phyloP scores from a whole-genome alignment of 2,888 invertebrate genomes.

The Pachymerium ferrugineum region DNA sequence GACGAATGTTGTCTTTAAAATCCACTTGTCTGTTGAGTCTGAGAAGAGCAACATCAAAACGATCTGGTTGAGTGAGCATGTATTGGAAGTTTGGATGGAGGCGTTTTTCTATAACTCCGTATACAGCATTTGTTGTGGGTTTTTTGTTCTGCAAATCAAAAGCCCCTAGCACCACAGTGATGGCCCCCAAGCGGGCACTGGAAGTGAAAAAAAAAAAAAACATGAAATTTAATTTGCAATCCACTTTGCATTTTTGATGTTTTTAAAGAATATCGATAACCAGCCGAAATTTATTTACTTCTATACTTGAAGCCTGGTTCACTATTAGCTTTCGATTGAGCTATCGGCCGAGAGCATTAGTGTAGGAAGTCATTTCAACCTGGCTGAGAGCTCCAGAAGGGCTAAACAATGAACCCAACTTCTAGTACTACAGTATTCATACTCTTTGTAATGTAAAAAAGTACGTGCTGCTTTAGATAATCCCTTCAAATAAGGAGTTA shows the following conservation, averaged over 20 bases:
- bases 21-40: constrained; percentile 63
- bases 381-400: no score
- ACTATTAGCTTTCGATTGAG: no score
- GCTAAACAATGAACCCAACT: no score
- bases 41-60: constrained; percentile 67
- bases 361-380: no score
- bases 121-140: constrained; percentile 60
- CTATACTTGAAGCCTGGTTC: not conserved
- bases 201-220: constrained; percentile 31
- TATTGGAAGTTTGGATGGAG: constrained; percentile 76
- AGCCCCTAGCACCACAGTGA: constrained; percentile 72
- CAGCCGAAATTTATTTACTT: not conserved
- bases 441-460: no score
- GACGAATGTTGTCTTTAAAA: constrained; percentile 63
- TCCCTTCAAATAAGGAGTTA: no score
- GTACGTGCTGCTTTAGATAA: no score
- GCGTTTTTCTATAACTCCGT: constrained; percentile 65
- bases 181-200: constrained; percentile 65
- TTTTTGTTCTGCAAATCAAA: constrained; percentile 69
- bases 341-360: no score
- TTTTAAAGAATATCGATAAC: no score
- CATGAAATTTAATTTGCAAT: not conserved
- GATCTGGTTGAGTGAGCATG: constrained; percentile 73
- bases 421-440: no score
- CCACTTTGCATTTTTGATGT: not conserved